These are phyloP conservation scores for Microtus pennsylvanicus DNA, from an alignment of 2,113 vertebrate genomes.

Conservation along the genomic window DNA sequence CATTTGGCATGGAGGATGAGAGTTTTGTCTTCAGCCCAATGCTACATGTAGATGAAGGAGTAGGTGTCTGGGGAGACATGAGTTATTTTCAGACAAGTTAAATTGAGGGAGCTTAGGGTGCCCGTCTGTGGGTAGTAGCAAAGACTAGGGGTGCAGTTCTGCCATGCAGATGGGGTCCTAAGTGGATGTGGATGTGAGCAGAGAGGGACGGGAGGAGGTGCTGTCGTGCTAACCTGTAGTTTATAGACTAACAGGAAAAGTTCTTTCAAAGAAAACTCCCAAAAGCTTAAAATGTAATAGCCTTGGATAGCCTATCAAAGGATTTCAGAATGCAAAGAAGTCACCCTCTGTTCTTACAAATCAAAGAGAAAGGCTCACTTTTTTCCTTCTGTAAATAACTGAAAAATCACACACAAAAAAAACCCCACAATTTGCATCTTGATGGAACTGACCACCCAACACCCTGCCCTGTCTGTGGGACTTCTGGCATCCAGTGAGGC, in stretches of 20 bases:
- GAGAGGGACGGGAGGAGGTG: background rate
- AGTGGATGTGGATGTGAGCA: background rate
- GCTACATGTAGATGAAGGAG: background rate
- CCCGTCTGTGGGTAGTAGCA: background rate
- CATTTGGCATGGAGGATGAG: background rate
- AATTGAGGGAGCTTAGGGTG: background rate
- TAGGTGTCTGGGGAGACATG: background rate
- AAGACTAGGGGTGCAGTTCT: background rate
- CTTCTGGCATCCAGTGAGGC: background rate
- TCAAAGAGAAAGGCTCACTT: background rate
- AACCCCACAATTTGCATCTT: background rate
- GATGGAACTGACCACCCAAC: background rate
- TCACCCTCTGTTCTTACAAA: background rate
- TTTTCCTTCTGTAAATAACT: background rate
- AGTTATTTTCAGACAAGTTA: slow-evolving; percentile 31
- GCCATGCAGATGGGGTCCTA: background rate
- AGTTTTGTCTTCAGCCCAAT: background rate
- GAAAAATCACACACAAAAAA: background rate
- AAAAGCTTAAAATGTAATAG: background rate
- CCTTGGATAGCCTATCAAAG: background rate
- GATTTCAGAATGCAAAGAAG: background rate
- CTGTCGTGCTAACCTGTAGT: background rate
- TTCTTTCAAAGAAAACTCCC: background rate
- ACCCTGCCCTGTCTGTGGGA: background rate
- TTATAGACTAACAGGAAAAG: background rate